Percentiles rank a stretch among this genome's conserved stretches.
phyloP scores from a whole-genome alignment of 2,888 invertebrate species.

The Rhingia campestris region DNA sequence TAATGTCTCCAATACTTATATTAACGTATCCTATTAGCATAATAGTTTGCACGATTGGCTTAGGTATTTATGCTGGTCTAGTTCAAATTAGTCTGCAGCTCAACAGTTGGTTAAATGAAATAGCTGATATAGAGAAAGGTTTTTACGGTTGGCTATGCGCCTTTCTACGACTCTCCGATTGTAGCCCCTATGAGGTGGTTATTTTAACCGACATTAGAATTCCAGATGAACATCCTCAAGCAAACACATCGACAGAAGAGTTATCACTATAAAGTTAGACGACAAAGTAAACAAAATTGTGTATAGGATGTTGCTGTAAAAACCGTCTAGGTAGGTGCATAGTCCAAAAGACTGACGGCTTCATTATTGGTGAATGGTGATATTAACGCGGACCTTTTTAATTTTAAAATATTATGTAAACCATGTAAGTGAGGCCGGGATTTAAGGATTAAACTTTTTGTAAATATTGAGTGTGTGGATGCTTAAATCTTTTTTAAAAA shows the following conservation, averaged over 20 bases:
- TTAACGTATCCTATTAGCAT: conserved; percentile 88
- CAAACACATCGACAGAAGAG: conserved; percentile 82
- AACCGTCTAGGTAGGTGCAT: conserved; percentile 20
- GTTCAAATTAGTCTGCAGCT: conserved; percentile 88
- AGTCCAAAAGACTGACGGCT: conserved; percentile 38
- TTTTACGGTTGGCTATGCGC: conserved; percentile 91
- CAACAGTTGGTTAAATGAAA: conserved; percentile 88
- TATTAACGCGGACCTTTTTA: conserved; percentile 51
- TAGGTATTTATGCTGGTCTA: conserved; percentile 87
- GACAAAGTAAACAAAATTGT: neutral
- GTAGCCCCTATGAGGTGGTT: conserved; percentile 88
- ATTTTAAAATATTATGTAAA: neutral
- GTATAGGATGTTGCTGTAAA: conserved; percentile 35
- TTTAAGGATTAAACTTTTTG: conserved; percentile 3
- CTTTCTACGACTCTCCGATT: conserved; percentile 87
- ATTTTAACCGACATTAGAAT: conserved; percentile 84
- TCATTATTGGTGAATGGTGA: conserved; percentile 61
- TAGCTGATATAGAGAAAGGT: conserved; percentile 90
- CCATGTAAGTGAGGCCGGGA: neutral
- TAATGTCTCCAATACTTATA: conserved; percentile 87
- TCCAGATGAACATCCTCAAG: conserved; percentile 77
- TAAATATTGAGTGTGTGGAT: conserved; percentile 10
- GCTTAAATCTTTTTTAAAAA: neutral
- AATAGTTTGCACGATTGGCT: conserved; percentile 85
- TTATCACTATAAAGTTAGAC: conserved; percentile 80